Conservation (phyloP, 2,797 vertebrate genomes). For the Notolabrus celidotus region DNA sequence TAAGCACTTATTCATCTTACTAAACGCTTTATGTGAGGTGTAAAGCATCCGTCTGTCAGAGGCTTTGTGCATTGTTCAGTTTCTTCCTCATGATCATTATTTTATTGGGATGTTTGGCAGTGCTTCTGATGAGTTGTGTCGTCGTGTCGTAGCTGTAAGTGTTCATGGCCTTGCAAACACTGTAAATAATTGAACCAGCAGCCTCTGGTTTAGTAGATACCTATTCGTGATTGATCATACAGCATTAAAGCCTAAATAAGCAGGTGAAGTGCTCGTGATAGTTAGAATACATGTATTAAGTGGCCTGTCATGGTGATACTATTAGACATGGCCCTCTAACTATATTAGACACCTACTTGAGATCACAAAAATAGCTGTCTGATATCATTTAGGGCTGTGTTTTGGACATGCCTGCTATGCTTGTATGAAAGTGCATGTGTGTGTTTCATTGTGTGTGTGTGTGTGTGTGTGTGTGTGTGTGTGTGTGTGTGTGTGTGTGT, state of each 20-base stretch:
- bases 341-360: conserved; percentile 55
- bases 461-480: too few relatives aligned
- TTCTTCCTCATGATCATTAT: not conserved
- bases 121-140: not conserved
- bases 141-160: not conserved
- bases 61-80: conserved; percentile 2
- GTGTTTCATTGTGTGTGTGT: conserved; percentile 49
- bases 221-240: not conserved
- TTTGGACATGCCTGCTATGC: conserved; percentile 55
- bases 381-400: conserved; percentile 58
- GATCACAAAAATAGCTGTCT: conserved; percentile 61
- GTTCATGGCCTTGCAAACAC: not conserved
- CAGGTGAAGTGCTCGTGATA: conserved; percentile 27
- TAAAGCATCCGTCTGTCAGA: not conserved
- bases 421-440: conserved; percentile 49
- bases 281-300: conserved; percentile 21
- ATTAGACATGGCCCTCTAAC: conserved; percentile 33
- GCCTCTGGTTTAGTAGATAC: not conserved
- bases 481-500: conserved; percentile 53
- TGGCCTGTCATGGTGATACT: conserved; percentile 18
- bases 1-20: not conserved
- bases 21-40: not conserved
- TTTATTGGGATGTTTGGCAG: not conserved
- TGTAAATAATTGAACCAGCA: not conserved
- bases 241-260: not conserved